These are phyloP conservation scores for Lagria hirta DNA, from an alignment of 2,888 invertebrate species.

Conservation along the genomic window DNA sequence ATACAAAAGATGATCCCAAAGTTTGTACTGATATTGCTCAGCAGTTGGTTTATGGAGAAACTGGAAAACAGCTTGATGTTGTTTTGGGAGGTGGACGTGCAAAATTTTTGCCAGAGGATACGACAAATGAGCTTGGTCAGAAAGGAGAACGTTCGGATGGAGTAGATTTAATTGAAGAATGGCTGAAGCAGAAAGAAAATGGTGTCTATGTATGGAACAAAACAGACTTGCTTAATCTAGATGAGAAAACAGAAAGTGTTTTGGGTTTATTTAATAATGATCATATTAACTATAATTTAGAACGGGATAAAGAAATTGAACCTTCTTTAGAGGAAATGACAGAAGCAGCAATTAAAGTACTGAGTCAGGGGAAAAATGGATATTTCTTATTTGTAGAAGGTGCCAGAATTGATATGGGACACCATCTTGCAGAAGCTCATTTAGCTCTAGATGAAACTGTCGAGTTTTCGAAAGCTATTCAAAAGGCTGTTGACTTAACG, in stretches of 20 bases:
- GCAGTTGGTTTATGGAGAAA: slow-evolving; percentile 66
- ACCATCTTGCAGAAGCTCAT: slow-evolving; percentile 68
- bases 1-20: slow-evolving; percentile 52
- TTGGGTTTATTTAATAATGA: slow-evolving; percentile 40
- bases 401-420: slow-evolving; percentile 75
- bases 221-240: slow-evolving; percentile 57
- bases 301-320: slow-evolving; percentile 58
- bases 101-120: slow-evolving; percentile 63
- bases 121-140: slow-evolving; percentile 55
- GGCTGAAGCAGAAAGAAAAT: slow-evolving; percentile 59
- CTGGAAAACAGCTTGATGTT: slow-evolving; percentile 71
- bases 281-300: slow-evolving; percentile 63
- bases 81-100: slow-evolving; percentile 75
- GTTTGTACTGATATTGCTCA: slow-evolving; percentile 71
- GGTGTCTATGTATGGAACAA: slow-evolving; percentile 61
- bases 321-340: slow-evolving; percentile 84
- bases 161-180: slow-evolving; percentile 66
- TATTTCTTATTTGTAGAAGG: slow-evolving; percentile 80
- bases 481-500: slow-evolving; percentile 66
- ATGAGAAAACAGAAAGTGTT: slow-evolving; percentile 60
- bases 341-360: slow-evolving; percentile 69
- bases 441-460: slow-evolving; percentile 77
- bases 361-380: slow-evolving; percentile 67
- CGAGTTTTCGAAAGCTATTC: slow-evolving; percentile 59
- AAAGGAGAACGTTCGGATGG: slow-evolving; percentile 65